A percentile compares a stretch with the other conserved stretches of the same genome.
Conservation (phyloP, 2,113 vertebrate species). For the Thunnus thynnus region DNA sequence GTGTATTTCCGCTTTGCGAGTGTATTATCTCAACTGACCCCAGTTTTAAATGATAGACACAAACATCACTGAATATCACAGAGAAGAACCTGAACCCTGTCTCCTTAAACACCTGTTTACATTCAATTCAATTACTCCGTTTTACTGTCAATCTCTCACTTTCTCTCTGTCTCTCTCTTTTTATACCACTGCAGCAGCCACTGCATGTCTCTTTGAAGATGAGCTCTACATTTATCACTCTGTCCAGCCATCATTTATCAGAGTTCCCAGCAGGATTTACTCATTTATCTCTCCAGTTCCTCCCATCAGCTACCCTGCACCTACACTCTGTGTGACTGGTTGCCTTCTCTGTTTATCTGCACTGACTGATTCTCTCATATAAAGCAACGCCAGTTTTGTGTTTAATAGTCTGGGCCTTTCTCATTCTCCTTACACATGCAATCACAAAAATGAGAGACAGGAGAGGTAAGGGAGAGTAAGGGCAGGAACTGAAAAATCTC, state of each 20-base stretch:
- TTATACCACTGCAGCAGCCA: background rate
- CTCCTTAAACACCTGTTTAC: background rate
- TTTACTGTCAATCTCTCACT: background rate
- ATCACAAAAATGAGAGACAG: constrained; percentile 14
- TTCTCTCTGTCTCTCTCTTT: constrained; percentile 8
- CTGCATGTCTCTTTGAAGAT: background rate
- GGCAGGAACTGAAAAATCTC: constrained; percentile 51
- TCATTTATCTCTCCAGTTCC: constrained; percentile 9
- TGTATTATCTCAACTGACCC: background rate
- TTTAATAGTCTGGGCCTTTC: constrained; percentile 38
- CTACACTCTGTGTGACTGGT: background rate
- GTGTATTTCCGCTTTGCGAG: background rate
- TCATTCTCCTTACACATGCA: constrained; percentile 7
- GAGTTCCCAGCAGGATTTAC: constrained; percentile 22
- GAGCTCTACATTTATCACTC: constrained; percentile 27
- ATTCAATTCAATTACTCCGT: background rate
- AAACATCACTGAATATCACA: background rate
- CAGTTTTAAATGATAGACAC: background rate
- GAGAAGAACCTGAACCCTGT: constrained; percentile 6
- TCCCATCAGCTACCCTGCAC: constrained; percentile 19
- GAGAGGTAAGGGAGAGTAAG: constrained; percentile 38
- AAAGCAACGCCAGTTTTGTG: background rate
- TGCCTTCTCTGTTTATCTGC: background rate
- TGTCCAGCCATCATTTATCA: constrained; percentile 5
- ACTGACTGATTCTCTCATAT: background rate